Evolutionary conservation across 2,888 invertebrate species (phyloP).

Genomic region (Ctenicera cuprea): DNA sequence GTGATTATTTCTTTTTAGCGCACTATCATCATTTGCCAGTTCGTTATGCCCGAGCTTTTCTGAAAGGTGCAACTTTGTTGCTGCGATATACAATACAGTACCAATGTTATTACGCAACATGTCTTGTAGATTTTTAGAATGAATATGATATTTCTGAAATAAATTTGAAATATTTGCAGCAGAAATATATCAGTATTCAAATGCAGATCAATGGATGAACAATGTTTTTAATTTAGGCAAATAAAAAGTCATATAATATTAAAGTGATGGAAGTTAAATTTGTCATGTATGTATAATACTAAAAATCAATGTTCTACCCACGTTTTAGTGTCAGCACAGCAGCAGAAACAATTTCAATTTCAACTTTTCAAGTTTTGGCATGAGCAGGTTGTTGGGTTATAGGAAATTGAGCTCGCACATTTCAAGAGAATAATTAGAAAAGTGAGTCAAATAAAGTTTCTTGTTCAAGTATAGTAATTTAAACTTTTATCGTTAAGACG

Average conservation of each 20-base stretch:
- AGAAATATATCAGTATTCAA: too few relatives aligned
- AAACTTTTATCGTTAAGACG: constrained; percentile 30
- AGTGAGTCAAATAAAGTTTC: neutral
- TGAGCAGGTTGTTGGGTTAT: neutral
- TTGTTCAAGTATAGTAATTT: constrained; percentile 17
- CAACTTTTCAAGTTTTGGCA: neutral
- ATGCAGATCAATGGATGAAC: neutral
- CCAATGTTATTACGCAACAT: neutral
- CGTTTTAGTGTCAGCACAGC: neutral
- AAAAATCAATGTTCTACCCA: too few relatives aligned
- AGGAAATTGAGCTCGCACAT: neutral
- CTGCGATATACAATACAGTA: too few relatives aligned
- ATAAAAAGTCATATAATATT: too few relatives aligned
- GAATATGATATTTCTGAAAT: too few relatives aligned
- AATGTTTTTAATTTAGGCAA: too few relatives aligned
- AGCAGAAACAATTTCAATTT: neutral
- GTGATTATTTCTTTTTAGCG: constrained; percentile 8
- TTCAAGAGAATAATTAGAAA: constrained; percentile 18
- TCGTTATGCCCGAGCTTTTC: neutral
- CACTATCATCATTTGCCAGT: neutral
- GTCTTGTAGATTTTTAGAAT: too few relatives aligned
- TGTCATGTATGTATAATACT: too few relatives aligned
- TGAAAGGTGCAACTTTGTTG: neutral
- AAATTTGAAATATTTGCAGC: too few relatives aligned
- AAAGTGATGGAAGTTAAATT: too few relatives aligned